These are phyloP conservation scores for Callipepla californica DNA, from an alignment of 2,113 vertebrate genomes.

Conservation along the genomic window DNA sequence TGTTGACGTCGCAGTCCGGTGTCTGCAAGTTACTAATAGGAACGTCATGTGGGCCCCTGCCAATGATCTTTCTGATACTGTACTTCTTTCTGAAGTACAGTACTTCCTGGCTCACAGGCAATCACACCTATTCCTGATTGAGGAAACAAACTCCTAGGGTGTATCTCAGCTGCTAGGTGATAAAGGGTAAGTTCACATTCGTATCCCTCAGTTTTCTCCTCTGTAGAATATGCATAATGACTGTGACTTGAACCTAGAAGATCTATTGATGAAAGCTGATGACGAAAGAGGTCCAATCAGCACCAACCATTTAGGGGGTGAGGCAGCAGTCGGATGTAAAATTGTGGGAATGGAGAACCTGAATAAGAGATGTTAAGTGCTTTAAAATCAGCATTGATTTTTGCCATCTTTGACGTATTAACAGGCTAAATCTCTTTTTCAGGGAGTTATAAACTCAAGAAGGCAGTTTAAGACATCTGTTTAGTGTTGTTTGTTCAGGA, in stretches of 20 bases:
- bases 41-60: not conserved
- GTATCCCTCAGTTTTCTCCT: not conserved
- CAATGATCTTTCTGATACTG: not conserved
- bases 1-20: no score
- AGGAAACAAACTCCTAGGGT: rapidly evolving
- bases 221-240: not conserved
- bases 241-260: not conserved
- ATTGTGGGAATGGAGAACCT: not conserved
- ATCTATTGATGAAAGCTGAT: not conserved
- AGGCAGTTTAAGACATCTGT: not conserved
- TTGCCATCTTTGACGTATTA: not conserved
- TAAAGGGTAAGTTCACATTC: not conserved
- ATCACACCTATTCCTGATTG: not conserved
- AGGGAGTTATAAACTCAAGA: constrained; percentile 4
- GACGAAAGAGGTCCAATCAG: rapidly evolving
- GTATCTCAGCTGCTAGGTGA: not conserved
- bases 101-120: not conserved
- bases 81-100: no score
- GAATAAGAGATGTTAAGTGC: not conserved
- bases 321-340: not conserved
- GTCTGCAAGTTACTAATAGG: not conserved
- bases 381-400: not conserved
- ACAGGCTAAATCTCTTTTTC: not conserved
- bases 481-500: constrained; percentile 31
- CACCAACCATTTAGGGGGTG: not conserved